A percentile compares a stretch with the other conserved stretches of the same genome.
phyloP scores from a whole-genome alignment of 2,888 invertebrate species.

The Cosmia pyralina region DNA sequence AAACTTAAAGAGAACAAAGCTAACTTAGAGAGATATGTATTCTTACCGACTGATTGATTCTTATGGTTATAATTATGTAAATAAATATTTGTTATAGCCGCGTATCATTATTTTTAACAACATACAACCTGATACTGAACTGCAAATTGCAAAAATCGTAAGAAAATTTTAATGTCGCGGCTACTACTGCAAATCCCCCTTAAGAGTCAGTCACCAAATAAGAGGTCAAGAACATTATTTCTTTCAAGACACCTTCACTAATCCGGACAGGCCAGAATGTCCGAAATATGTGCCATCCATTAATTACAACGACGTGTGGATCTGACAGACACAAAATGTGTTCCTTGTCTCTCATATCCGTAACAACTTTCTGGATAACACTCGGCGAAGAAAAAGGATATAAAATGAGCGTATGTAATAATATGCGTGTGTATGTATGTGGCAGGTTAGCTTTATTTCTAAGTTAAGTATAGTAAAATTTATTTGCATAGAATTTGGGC shows the following conservation, averaged over 20 bases:
- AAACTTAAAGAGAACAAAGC: too few species aligned
- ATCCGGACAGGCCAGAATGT: conserved; percentile 9
- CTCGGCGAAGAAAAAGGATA: conserved; percentile 16
- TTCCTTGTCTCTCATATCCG: conserved; percentile 13
- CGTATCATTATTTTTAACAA: too few species aligned
- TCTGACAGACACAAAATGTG: conserved; percentile 37
- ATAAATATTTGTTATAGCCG: too few species aligned
- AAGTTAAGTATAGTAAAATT: background rate
- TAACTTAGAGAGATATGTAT: too few species aligned
- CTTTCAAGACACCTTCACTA: conserved; percentile 18
- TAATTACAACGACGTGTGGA: conserved; percentile 49
- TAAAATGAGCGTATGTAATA: conserved; percentile 23
- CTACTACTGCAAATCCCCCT: too few species aligned
- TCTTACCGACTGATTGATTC: too few species aligned
- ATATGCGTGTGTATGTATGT: too few species aligned
- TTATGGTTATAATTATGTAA: too few species aligned
- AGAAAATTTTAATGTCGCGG: too few species aligned
- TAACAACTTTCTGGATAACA: conserved; percentile 33
- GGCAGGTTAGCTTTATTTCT: conserved; percentile 1
- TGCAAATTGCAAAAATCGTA: too few species aligned
- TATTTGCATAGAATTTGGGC: background rate
- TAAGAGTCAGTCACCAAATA: background rate
- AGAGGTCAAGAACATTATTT: conserved; percentile 8
- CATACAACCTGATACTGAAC: too few species aligned
- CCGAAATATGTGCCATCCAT: conserved; percentile 34